Conservation (phyloP, 2,797 vertebrate species). For the Helostoma temminkii region DNA sequence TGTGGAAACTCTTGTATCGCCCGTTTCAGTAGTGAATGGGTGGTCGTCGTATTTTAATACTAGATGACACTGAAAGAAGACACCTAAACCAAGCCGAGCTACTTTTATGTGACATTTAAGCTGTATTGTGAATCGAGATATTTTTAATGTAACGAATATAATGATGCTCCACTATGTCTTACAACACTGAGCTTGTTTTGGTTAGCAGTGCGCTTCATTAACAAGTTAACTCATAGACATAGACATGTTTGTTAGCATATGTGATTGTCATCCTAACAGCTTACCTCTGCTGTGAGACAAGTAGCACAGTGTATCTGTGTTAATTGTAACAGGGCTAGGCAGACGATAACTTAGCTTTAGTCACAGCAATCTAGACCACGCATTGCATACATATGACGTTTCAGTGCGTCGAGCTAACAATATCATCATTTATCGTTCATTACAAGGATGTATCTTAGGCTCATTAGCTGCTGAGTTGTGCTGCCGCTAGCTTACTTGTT, state of each 20-base stretch:
- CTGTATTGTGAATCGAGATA: neutral
- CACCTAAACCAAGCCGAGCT: neutral
- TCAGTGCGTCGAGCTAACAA: neutral
- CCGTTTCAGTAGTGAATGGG: neutral
- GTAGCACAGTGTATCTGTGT: neutral
- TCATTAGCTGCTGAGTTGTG: neutral
- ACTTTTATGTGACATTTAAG: neutral
- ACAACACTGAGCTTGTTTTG: slow-evolving; percentile 23
- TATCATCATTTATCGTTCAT: neutral
- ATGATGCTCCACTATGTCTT: neutral
- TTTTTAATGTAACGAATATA: neutral
- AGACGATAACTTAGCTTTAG: neutral
- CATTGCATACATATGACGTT: neutral
- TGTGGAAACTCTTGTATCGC: neutral
- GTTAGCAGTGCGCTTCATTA: neutral
- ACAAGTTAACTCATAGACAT: neutral
- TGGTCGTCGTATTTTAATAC: neutral
- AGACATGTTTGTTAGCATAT: neutral
- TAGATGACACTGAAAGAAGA: neutral
- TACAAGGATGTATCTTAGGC: neutral
- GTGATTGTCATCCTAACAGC: neutral
- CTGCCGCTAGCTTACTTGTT: slow-evolving; percentile 15
- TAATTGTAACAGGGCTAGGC: neutral
- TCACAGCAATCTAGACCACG: too few relatives aligned
- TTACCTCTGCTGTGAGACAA: neutral